Base-by-base conservation (phyloP, 1,140 invertebrate genomes). In the Anadara kagoshimensis region DNA sequence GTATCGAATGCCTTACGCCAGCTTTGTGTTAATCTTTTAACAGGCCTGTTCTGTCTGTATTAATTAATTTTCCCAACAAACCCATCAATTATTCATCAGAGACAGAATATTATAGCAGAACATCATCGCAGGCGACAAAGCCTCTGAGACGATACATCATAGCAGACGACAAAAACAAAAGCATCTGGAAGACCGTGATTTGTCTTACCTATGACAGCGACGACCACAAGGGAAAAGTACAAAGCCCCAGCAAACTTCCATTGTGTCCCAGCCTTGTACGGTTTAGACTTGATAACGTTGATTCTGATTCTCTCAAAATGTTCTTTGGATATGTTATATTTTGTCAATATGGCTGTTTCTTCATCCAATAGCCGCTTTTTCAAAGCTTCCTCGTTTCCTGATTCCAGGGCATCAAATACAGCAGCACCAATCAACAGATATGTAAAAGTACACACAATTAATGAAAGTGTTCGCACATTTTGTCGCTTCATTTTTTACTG, bases 371-470 rank as follows among this genome's bases (percentile, higher is more conserved):
- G 91, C 85, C 95, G 92, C 87, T 94, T 93, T 90, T 94, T 94
- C 90, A 97, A 93, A 87, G 94, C 94, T 83, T 93, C 93, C 90
- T 99, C 98, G 78, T 96, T 97, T 88, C 97, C 95, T 14, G 96
- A 98, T 91, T 99, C 98, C 67, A 99, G 92, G 24, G 96, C 94
- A 92, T 99, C 98, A 91, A 99, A 99, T 67, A 99, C 96, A 59
- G 98, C 97, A 69, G 98, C 98, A 81, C 98, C 98, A 83, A 99
- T 94, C 77, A 99, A 93, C 82, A 99, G 93, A 92, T 99, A 99
- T 57, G 98, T 99, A 90, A 99, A 98, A 76, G 98, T 99, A 90
- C 96, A 98, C 76, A 99, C 98, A 85, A 99, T 98, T 83, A 99
- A 92, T 72, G 97, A 98, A 86, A 99, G 91, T 83, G 98, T 99